Conservation (phyloP, 2,888 invertebrate genomes). For the Aspidiotus destructor region DNA sequence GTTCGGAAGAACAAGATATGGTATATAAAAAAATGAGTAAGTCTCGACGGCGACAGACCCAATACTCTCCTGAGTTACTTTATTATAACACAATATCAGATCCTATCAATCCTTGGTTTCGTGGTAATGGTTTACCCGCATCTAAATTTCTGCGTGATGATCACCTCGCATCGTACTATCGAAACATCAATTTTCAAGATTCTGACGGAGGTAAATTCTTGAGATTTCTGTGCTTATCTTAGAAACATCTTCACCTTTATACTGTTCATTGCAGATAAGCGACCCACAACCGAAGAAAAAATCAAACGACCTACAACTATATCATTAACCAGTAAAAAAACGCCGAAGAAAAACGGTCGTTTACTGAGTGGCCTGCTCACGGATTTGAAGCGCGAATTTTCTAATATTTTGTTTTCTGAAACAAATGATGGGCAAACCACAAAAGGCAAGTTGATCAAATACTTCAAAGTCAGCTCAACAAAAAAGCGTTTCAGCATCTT, state of each 20-base stretch:
- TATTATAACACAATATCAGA: constrained; percentile 64
- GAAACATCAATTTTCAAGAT: constrained; percentile 43
- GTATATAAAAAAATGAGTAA: not conserved
- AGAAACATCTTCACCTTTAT: too few relatives aligned
- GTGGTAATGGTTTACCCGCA: constrained; percentile 61
- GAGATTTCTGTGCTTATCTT: too few relatives aligned
- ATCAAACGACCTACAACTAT: constrained; percentile 22
- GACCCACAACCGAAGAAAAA: too few relatives aligned
- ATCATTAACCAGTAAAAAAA: constrained; percentile 4
- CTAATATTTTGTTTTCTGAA: not conserved
- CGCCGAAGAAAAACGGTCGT: not conserved
- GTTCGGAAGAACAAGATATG: constrained; percentile 8
- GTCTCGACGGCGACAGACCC: not conserved
- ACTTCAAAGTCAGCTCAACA: too few relatives aligned
- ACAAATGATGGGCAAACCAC: too few relatives aligned
- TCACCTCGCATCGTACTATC: constrained; percentile 57
- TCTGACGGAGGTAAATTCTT: too few relatives aligned
- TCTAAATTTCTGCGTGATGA: constrained; percentile 63
- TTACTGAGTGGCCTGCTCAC: not conserved
- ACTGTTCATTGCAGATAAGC: too few relatives aligned
- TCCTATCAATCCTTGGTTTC: constrained; percentile 66
- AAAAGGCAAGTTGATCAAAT: too few relatives aligned
- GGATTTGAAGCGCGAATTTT: constrained; percentile 3
- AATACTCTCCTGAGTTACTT: constrained; percentile 35
- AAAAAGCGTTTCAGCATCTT: too few relatives aligned